A percentile compares a stretch with the other conserved stretches of the same genome.
These are phyloP conservation scores for Cephalopachus bancanus DNA, from an alignment of 2,797 vertebrate genomes.

Conservation along the genomic window DNA sequence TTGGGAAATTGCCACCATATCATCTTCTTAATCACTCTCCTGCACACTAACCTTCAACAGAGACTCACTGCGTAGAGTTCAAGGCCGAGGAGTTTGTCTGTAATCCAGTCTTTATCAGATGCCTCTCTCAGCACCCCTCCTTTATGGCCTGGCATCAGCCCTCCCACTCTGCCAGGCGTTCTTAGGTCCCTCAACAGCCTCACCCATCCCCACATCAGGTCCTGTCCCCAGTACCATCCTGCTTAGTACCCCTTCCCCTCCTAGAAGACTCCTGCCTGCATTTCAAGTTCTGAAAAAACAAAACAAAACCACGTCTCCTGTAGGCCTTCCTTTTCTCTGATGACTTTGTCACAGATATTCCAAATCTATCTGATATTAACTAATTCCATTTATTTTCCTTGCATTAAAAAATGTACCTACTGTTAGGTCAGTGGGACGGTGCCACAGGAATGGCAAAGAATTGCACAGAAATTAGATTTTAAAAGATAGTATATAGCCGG, in stretches of 20 bases:
- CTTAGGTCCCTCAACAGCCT: neutral
- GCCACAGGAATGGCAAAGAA: no score
- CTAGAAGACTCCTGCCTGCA: neutral
- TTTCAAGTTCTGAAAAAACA: slow-evolving; percentile 49
- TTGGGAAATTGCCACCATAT: neutral
- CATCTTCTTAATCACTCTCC: slow-evolving; percentile 31
- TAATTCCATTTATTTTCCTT: slow-evolving; percentile 17
- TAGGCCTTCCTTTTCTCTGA: neutral
- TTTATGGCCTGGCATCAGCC: neutral
- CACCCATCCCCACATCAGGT: neutral
- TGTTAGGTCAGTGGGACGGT: no score
- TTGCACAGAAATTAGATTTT: no score
- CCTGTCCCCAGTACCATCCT: neutral
- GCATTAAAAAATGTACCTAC: neutral
- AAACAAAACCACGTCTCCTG: neutral
- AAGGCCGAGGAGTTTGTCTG: slow-evolving; percentile 25
- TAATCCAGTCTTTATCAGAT: neutral
- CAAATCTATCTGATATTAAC: neutral
- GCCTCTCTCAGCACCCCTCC: slow-evolving; percentile 54
- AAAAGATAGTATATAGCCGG: no score
- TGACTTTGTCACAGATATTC: slow-evolving; percentile 8
- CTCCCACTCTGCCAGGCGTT: neutral
- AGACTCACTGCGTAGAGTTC: slow-evolving; percentile 41
- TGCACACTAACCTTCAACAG: slow-evolving; percentile 43
- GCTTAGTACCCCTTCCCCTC: neutral